These are phyloP conservation scores for Zalophus californianus DNA, from an alignment of 2,797 vertebrate genomes.

Conservation along the genomic window DNA sequence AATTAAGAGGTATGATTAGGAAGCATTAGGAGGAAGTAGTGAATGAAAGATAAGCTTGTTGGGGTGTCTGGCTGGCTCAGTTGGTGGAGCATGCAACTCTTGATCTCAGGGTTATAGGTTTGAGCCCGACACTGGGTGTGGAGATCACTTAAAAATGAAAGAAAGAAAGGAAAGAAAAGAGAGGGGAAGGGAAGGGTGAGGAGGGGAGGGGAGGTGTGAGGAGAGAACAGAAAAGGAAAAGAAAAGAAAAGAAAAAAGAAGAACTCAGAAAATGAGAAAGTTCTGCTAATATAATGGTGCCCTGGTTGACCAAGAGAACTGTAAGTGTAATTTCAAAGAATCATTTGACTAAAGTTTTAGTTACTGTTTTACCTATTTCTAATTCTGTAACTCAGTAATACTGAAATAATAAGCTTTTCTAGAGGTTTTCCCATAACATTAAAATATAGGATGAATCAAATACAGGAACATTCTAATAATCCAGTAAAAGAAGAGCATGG, in stretches of 20 bases:
- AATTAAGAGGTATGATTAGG: not conserved
- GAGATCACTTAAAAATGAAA: not conserved
- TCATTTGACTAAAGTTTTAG: not conserved
- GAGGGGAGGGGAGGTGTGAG: too few relatives aligned
- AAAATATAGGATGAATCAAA: not conserved
- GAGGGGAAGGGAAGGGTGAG: rapidly evolving
- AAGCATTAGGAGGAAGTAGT: not conserved
- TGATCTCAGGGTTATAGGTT: not conserved
- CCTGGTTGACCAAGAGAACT: not conserved
- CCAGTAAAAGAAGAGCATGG: not conserved
- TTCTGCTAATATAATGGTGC: not conserved
- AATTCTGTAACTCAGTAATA: not conserved
- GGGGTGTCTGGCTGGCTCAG: not conserved
- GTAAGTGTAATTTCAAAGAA: not conserved
- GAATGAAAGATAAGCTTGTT: not conserved
- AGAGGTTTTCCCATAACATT: not conserved
- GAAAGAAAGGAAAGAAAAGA: not conserved
- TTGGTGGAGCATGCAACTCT: not conserved
- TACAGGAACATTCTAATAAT: not conserved
- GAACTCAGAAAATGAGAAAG: not conserved
- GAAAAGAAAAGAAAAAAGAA: not conserved
- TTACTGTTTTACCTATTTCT: not conserved
- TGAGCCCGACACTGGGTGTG: not conserved
- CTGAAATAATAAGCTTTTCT: not conserved
- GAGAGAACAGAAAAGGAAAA: not conserved